These are phyloP conservation scores for Plagodis dolabraria DNA, from an alignment of 2,888 invertebrate genomes.

Conservation along the genomic window DNA sequence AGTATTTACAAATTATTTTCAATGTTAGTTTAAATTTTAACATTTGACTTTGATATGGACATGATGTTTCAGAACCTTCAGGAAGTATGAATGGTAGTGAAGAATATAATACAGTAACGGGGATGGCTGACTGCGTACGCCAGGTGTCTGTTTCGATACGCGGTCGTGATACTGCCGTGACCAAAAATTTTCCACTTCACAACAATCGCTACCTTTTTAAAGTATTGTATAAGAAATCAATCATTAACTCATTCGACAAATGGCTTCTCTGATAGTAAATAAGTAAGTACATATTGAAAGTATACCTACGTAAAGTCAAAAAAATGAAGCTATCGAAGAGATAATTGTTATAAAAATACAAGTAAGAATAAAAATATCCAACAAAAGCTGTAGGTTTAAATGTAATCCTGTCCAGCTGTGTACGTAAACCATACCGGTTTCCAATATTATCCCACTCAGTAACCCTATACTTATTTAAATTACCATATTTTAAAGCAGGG, in stretches of 20 bases:
- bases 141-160: slow-evolving; percentile 52
- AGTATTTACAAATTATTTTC: too few species aligned
- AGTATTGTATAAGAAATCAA: background rate
- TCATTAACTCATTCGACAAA: background rate
- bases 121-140: slow-evolving; percentile 55
- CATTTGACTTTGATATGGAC: too few species aligned
- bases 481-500: slow-evolving; percentile 23
- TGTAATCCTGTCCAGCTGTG: slow-evolving; percentile 14
- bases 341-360: background rate
- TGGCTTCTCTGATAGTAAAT: too few species aligned
- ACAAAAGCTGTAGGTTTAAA: slow-evolving; percentile 7
- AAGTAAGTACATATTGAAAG: too few species aligned
- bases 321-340: background rate
- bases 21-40: too few species aligned
- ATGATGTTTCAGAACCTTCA: too few species aligned
- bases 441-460: slow-evolving; percentile 22
- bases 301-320: background rate
- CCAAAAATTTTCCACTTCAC: slow-evolving; percentile 34
- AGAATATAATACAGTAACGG: slow-evolving; percentile 66
- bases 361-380: slow-evolving; percentile 1
- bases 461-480: slow-evolving; percentile 31
- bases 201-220: background rate
- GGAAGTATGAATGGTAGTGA: slow-evolving; percentile 32
- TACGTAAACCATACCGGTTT: slow-evolving; percentile 26
- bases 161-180: slow-evolving; percentile 47